Evolutionary conservation across 2,113 vertebrate genomes (phyloP).

Genomic region (Protobothrops flavoviridis): DNA sequence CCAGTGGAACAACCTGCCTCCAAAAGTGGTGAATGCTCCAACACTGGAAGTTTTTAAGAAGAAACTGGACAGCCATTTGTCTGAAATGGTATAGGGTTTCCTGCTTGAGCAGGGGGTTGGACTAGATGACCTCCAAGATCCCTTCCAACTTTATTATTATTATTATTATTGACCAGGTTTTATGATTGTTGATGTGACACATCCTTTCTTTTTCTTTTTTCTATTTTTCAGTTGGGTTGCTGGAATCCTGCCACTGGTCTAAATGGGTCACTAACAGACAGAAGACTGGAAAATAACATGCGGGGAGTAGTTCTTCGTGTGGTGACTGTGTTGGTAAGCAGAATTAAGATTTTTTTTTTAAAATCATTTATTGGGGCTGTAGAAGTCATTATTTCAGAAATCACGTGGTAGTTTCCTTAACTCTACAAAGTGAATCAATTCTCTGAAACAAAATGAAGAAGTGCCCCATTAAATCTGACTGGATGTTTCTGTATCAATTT

Average conservation of each 20-base stretch:
- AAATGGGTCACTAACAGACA: slow-evolving; percentile 94
- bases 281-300: slow-evolving; percentile 98
- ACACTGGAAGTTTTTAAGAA: too few relatives aligned
- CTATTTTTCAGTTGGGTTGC: slow-evolving; percentile 87
- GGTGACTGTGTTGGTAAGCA: slow-evolving; percentile 94
- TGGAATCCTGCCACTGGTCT: slow-evolving; percentile 94
- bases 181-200: not conserved
- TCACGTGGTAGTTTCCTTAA: not conserved
- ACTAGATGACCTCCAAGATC: too few relatives aligned
- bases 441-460: not conserved
- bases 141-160: too few relatives aligned
- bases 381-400: not conserved
- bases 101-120: too few relatives aligned
- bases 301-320: slow-evolving; percentile 92
- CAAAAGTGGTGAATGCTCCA: too few relatives aligned
- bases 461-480: not conserved
- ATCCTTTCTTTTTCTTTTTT: slow-evolving; percentile 56
- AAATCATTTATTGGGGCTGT: slow-evolving; percentile 37
- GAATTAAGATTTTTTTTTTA: not conserved
- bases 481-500: not conserved
- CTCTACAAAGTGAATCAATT: not conserved
- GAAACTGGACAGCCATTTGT: too few relatives aligned
- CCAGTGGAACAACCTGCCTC: too few relatives aligned
- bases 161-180: too few relatives aligned
- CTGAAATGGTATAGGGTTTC: too few relatives aligned